Evolutionary conservation across 2,888 invertebrate species (phyloP), one percentile per base, ranked within the genome.

Genomic region (Hyposoter dolosus): DNA sequence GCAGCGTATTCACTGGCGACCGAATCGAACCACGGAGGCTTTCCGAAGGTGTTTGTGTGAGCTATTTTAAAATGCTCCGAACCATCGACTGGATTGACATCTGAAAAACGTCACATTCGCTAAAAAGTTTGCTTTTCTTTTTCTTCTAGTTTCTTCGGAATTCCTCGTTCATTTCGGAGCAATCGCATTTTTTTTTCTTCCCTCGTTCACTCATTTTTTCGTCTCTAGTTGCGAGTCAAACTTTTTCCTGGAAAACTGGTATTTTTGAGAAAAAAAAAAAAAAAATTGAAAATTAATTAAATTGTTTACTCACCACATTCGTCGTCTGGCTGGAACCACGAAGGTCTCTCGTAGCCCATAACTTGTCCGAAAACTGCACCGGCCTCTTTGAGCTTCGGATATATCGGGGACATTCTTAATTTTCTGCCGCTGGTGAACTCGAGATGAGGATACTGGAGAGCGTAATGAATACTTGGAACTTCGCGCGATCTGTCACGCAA

Each of bases 331-430:
- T 98, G 97, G 93, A 99, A 99, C 96, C 98, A 99, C 50, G 97
- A 96, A 0, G 99, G 99, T 87, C 99, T 95, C 94, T 99, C 99
- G 93, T 99, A 99, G 0, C 99, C 99, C 98, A 99, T 99, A 43
- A 98, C 98, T 94, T 99, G 99, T 0, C 98, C 98, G 93, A 99
- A 99, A 7, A 98, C 97, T 0, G 98, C 99, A 0, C 99, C 99
- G 12, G 97, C 97, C 92, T 98, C 98, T 88, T 97, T 96, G 19
- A 99, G 95, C 84, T 98, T 97, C 0, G 99, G 98, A 95, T 98
- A 99, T 87, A 99, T 98, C 0, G 99, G 99, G 0, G 99, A 99
- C 96, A 98, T 97, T 76, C 99, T 95, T 19, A 99, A 95, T 93
- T 98, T 98, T 76, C 99, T 96, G 0, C 98, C 98, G 0, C 97